Evolutionary conservation across 1,140 invertebrate species (phyloP).

Genomic region (Brachionus angularis): DNA sequence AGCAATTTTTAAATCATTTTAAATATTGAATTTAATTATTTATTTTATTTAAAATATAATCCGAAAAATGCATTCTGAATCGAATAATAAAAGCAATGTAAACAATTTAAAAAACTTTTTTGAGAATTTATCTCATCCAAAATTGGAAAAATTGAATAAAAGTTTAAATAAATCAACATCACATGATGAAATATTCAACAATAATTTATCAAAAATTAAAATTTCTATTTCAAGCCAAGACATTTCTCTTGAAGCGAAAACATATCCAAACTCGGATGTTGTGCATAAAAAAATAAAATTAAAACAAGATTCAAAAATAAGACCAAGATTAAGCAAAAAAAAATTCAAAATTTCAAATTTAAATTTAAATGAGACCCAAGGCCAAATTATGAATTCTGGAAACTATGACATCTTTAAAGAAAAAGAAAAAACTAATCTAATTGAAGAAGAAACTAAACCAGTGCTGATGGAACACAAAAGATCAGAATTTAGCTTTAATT

Average conservation of each 20-base stretch:
- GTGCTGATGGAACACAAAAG: not conserved
- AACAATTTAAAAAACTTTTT: conserved; percentile 30
- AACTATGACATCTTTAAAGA: too few relatives aligned
- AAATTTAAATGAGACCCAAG: not conserved
- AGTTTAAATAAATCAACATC: not conserved
- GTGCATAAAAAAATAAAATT: not conserved
- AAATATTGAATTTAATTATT: too few relatives aligned
- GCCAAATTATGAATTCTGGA: not conserved
- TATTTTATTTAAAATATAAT: too few relatives aligned
- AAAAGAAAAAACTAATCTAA: not conserved
- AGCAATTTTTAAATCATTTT: too few relatives aligned
- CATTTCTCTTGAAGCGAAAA: not conserved
- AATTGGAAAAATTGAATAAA: not conserved
- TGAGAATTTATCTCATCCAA: conserved; percentile 11
- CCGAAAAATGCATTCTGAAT: conserved; percentile 21
- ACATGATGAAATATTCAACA: not conserved
- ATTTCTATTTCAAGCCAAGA: not conserved
- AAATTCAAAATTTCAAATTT: not conserved
- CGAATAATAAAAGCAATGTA: conserved; percentile 19
- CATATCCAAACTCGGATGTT: not conserved
- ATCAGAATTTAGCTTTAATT: not conserved
- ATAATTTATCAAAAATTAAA: not conserved
- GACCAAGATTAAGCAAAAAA: not conserved
- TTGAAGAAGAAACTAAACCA: too few relatives aligned
- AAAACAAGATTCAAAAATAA: conserved; percentile 2